phyloP scores from a whole-genome alignment of 2,888 invertebrate genomes.

The Thyatira batis region DNA sequence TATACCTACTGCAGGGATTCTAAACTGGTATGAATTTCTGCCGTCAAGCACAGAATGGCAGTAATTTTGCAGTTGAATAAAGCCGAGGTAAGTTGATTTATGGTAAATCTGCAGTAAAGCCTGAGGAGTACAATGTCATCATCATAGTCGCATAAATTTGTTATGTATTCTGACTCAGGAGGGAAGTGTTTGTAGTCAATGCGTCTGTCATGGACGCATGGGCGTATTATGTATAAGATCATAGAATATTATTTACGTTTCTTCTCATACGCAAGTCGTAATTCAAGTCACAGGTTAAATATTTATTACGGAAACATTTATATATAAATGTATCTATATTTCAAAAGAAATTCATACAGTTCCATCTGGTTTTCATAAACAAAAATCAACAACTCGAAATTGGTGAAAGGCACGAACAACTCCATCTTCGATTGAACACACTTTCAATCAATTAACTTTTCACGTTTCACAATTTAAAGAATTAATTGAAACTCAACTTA shows the following conservation, averaged over 20 bases:
- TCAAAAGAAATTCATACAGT: no score
- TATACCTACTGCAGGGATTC: not conserved
- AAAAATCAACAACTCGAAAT: not conserved
- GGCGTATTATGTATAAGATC: no score
- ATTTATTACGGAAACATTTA: no score
- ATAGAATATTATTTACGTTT: not conserved
- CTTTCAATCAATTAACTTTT: not conserved
- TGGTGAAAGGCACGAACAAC: not conserved
- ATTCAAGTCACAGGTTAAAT: no score
- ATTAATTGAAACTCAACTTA: slow-evolving; percentile 11
- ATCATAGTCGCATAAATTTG: no score
- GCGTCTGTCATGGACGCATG: no score
- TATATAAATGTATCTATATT: no score
- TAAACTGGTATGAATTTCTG: not conserved
- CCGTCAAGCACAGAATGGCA: not conserved
- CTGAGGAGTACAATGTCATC: no score
- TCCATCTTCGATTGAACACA: not conserved
- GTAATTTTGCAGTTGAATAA: not conserved
- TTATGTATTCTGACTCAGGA: no score
- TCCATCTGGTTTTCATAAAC: no score
- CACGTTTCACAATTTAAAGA: not conserved
- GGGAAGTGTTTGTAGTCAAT: no score
- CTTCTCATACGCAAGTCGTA: no score
- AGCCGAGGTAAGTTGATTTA: not conserved
- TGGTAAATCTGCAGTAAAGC: not conserved